Conservation (phyloP, 2,797 vertebrate species). For the Sciurus carolinensis region DNA sequence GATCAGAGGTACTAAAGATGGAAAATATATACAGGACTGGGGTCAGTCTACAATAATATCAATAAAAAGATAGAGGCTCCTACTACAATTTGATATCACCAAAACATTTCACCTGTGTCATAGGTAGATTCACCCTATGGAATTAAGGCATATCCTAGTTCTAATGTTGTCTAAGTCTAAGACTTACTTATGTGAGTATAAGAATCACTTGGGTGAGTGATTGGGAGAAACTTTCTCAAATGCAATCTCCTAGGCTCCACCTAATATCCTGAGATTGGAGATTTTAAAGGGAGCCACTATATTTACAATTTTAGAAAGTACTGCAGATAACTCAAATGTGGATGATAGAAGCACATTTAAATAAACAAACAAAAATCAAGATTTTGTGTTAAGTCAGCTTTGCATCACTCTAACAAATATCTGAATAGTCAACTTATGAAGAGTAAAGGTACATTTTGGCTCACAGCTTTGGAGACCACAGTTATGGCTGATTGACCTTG, state of each 20-base stretch:
- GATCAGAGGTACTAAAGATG: not conserved
- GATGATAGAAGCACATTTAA: not conserved
- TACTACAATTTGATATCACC: not conserved
- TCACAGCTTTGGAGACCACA: not conserved
- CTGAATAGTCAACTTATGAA: not conserved
- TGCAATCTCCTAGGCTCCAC: not conserved
- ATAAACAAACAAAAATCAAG: not conserved
- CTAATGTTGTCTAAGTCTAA: not conserved
- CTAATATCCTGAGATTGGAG: not conserved
- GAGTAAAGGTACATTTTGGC: not conserved
- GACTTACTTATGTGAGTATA: too few species aligned
- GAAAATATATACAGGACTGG: not conserved
- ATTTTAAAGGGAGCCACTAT: not conserved
- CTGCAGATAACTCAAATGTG: not conserved
- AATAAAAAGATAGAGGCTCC: not conserved
- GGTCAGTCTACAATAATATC: not conserved
- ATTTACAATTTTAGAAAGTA: not conserved
- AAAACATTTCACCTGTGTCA: not conserved
- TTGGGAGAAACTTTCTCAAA: not conserved
- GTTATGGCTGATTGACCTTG: not conserved
- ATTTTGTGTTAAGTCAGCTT: not conserved
- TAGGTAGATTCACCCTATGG: not conserved
- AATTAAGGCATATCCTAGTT: not conserved
- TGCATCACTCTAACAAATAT: not conserved
- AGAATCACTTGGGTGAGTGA: not conserved